Evolutionary conservation across 2,888 invertebrate genomes (phyloP), one percentile per base, ranked within the genome.

Genomic region (Nudaria mundana): DNA sequence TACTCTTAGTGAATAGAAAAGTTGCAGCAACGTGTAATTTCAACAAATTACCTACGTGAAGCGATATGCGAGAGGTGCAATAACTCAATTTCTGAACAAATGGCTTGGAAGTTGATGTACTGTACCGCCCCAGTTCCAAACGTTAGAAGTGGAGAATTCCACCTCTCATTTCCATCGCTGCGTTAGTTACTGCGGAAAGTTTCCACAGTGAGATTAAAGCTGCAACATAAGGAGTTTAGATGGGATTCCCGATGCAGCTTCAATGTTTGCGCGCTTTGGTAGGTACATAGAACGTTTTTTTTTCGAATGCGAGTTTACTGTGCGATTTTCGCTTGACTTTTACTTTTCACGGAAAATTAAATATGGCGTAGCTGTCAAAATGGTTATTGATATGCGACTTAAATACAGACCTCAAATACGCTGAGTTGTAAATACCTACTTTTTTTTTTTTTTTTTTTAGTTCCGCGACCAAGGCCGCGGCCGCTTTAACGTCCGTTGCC

Each of bases 21-120:
- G 66, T 66, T 56, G 60, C 51, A 56, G 61, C 50, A 57, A 66
- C 62, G 60, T 60, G 81, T 81, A 78, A 83, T 82, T 81, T 75
- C 63, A 76, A 71, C 79, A 81, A 84, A 83, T 81, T 79, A 82
- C 76, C 75, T 78, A 71, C 78, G 81, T 78, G 81, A 78, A 81
- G 73, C 76, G 81, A 79, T 79, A 76, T 68, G 71, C 71, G 76
- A 57, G 78, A 79, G 78, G 81, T 82, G 85, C 85, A 82, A 84
- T 85, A 85, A 85, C 83, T 80, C 76, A 84, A 86, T 86, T 85
- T 81, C 76, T 70, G 81, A 82, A 80, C 81, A 83, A 87, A 84
- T 84, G 84, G 81, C 72, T 74, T 59, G 84, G 83, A 86, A 87
- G 80, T 81, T 83, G 81, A 84, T 82, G 81, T 83, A 83, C 75